Evolutionary conservation across 2,113 vertebrate genomes (phyloP), one percentile per base, ranked within the genome.

Genomic region (Vidua chalybeata): DNA sequence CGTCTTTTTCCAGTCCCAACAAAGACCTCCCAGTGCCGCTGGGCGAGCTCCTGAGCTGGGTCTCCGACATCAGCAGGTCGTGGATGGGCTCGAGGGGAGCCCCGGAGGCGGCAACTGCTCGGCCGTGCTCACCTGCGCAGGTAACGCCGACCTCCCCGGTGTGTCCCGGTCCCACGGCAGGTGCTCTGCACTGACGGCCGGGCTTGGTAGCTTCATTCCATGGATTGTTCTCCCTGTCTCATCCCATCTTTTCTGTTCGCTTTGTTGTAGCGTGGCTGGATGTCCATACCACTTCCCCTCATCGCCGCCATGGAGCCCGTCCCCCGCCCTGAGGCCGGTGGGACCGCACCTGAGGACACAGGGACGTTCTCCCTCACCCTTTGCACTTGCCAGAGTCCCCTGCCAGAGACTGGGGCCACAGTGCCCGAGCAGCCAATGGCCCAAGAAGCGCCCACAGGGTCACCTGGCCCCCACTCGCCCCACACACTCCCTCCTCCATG

Each of bases 181-280:
- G 43, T 14, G 35, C 28, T 3, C 6, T 6, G 61, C 33, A 0
- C 81, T 37, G 86, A 21, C 9, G 7, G 49, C 78, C 41, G 58
- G 48, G n/a, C 49, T 58, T 7, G 26, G 45, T 14, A 80, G 46
- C 85, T 84, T 62, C 96, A 81, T 35, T 22, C 18, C 93, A 74
- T 37, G 62, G 67, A 3, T 27, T 31, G 20, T 68, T 76, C 39
- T 46, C 55, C 49, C 35, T 77, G 64, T 94, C 95, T 97, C 96
- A 94, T 97, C 89, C 94, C 97, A 97, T 91, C 94, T 93, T 61
- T 62, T 95, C 88, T 97, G 84, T 97, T 82, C 68, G 82, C 94
- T 97, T 83, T 96, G 76, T 97, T 97, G 46, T 97, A 97, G 97
- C 30, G 96, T 95, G 66, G 95, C 95, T 96, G 97, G 97, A 97